Evolutionary conservation across 2,888 invertebrate genomes (phyloP).

Genomic region (Agonopterix arenella): DNA sequence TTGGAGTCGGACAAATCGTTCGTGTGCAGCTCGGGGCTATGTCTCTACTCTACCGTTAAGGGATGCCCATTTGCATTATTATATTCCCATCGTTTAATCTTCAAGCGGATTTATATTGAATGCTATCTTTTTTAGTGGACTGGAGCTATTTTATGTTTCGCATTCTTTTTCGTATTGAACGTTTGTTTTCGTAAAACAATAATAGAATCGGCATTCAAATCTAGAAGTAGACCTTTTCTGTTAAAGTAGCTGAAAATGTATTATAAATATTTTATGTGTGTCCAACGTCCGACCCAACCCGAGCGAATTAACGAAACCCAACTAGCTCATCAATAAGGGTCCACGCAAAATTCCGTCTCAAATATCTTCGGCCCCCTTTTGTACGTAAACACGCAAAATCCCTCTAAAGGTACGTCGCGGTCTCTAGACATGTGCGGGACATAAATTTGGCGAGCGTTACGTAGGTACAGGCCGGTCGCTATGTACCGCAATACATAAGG

Average conservation of each 20-base stretch:
- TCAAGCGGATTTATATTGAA: constrained; percentile 11
- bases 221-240: background rate
- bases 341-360: constrained; percentile 62
- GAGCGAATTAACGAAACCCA: constrained; percentile 37
- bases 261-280: constrained; percentile 6
- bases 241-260: background rate
- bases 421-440: constrained; percentile 76
- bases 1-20: constrained; percentile 35
- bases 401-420: constrained; percentile 74
- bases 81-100: constrained; percentile 32
- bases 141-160: background rate
- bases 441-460: constrained; percentile 75
- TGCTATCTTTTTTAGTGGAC: background rate
- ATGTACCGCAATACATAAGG: constrained; percentile 65
- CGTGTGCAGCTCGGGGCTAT: constrained; percentile 27
- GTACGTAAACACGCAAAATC: constrained; percentile 75
- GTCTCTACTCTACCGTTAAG: constrained; percentile 22
- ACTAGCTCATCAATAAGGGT: constrained; percentile 66
- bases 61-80: constrained; percentile 38
- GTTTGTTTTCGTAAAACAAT: too few species aligned
- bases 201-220: too few species aligned
- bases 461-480: constrained; percentile 65
- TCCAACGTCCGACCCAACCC: constrained; percentile 5
- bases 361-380: constrained; percentile 65
- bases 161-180: too few species aligned